Base-by-base conservation (phyloP, 2,797 vertebrate species). In the Falco biarmicus region DNA sequence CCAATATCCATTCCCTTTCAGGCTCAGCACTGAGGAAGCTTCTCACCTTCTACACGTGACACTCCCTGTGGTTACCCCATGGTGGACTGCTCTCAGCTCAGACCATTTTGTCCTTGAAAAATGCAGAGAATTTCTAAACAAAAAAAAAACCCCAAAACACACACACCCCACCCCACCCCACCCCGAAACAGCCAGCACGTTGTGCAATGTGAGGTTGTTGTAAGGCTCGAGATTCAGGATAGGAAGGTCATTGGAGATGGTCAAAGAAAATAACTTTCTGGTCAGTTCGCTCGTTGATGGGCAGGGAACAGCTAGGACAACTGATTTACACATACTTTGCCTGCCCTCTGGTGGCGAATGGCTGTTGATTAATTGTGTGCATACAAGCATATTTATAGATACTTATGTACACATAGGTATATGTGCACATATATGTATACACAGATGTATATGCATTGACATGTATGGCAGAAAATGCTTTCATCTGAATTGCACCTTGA, bases 301-400 rank as follows among this genome's bases (percentile, higher is more conserved):
- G 8, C 39, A 54, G 45, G 31, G 50, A 88, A 17, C 4, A 7
- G 13, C 3, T 3, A 21, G 34, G 43, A 84, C 22, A 74, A 41
- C 37, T 32, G 56, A 68, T 69, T 88, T 86, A 43, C 5, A 2
- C 51, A 93, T 96, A 69, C 93, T 87, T 63, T 60, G 82, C 80
- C 90, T 97, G 97, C 96, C 97, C 94, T 93, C 97, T 97, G 70
- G 90, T 95, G 97, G 93, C 54, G 37, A 61, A 63, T 32, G 59
- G 28, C 41, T 60, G 54, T 19, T 90, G 87, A 37, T 85, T 70
- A 45, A 50, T 78, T 75, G 24, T 18, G 28, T 51, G n/a, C 6
- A 28, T n/a, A 15, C 0, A 0, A 43, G 24, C 9, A 4, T 6
- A 47, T 57, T 37, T 53, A 32, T 18, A n/a, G n/a, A 29, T 5